Percentiles rank a stretch among this genome's conserved stretches.
phyloP scores from a whole-genome alignment of 2,888 invertebrate species.

The Polydrusus cervinus region DNA sequence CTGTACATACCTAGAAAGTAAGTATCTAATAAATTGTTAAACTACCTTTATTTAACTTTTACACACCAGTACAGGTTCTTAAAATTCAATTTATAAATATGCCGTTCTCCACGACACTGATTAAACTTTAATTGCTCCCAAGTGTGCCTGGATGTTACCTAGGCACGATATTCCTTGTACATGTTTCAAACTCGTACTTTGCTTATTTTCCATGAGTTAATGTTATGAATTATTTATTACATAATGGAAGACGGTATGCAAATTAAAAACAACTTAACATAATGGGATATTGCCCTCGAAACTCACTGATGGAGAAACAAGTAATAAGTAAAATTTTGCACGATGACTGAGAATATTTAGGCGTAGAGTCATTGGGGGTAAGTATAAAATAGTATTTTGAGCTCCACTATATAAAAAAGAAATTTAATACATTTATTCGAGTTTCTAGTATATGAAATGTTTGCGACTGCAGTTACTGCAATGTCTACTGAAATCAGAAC shows the following conservation, averaged over 20 bases:
- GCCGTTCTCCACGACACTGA: slow-evolving; percentile 9
- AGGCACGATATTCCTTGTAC: neutral
- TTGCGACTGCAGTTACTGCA: too few species aligned
- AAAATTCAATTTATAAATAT: slow-evolving; percentile 18
- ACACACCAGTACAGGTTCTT: neutral
- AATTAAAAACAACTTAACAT: slow-evolving; percentile 22
- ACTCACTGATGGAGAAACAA: neutral
- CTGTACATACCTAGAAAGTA: too few species aligned
- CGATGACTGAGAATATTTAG: neutral
- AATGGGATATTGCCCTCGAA: slow-evolving; percentile 10
- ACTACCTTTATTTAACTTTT: too few species aligned
- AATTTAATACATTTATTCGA: too few species aligned
- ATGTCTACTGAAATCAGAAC: too few species aligned
- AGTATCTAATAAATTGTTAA: too few species aligned
- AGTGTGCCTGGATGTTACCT: slow-evolving; percentile 12
- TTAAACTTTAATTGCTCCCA: slow-evolving; percentile 21
- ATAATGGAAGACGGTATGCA: slow-evolving; percentile 21
- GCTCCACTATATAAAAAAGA: too few species aligned
- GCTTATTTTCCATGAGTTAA: slow-evolving; percentile 16
- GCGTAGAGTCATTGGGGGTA: too few species aligned
- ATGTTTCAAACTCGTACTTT: slow-evolving; percentile 11
- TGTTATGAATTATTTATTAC: slow-evolving; percentile 19
- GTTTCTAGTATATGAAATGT: too few species aligned
- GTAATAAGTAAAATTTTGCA: neutral
- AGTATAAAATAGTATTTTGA: too few species aligned